Base-by-base conservation (phyloP, 2,888 invertebrate genomes). In the Glaucopsyche alexis region DNA sequence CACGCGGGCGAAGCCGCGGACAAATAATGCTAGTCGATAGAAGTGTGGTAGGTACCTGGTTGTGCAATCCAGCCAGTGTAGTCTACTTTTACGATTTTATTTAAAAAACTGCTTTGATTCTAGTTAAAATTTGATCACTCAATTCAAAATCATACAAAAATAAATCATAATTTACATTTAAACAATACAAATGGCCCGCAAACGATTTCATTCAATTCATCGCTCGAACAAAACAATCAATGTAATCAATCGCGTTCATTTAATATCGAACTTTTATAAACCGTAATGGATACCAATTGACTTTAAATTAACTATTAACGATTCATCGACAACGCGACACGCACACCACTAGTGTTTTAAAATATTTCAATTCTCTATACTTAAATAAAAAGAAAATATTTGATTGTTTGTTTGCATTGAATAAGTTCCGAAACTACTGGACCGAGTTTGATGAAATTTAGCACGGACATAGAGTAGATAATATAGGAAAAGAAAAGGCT, bases 241-340 rank as follows among this genome's bases (percentile, higher is more conserved):
- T 86, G 89, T 86, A 85, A 91, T 91, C 86, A 85, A 83, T 78
- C 80, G 80, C 82, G 82, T 78, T 85, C 84, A 87, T 89, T 85
- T 83, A 83, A 87, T 90, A 90, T 88, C 85, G 83, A 82, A 87
- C 82, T 89, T 89, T 88, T 90, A 89, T 85, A 86, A 87, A 87
- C 82, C 84, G 87, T 90, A 91, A 91, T 91, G 82, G 89, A 90
- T 86, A 87, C 87, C 92, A 91, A 91, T 91, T 91, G 91, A 87
- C 84, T 89, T 88, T 90, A 86, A 90, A 90, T 92, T 89, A 89
- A 88, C 86, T 85, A 86, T 89, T 88, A 87, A 86, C 86, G 82
- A 86, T 87, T 85, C 85, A 86, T 85, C 90, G 89, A 88, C 42
- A 88, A 88, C 87, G 86, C 84, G 83, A 83, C 84, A 83, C 77